A percentile compares a stretch with the other conserved stretches of the same genome.
phyloP scores from a whole-genome alignment of 2,888 invertebrate species.

The Pyrochroa serraticornis region DNA sequence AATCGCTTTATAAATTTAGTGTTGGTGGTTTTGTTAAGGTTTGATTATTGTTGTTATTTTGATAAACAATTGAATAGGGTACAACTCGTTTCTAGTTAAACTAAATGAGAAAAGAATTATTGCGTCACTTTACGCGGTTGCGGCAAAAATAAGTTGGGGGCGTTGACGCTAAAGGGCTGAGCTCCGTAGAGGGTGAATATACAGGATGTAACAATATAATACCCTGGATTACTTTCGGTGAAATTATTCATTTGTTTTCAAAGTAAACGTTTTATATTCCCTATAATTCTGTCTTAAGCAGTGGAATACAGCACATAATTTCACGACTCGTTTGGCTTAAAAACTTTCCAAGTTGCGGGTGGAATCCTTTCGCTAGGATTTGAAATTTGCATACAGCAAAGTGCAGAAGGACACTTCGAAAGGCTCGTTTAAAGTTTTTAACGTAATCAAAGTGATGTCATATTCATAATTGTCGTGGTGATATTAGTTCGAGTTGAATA shows the following conservation, averaged over 20 bases:
- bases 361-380: conserved; percentile 23
- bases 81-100: too few species aligned
- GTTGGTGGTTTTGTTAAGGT: too few species aligned
- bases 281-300: conserved; percentile 38
- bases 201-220: conserved; percentile 16
- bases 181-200: conserved; percentile 1
- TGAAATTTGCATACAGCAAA: conserved; percentile 29
- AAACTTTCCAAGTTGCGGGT: conserved; percentile 28
- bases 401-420: conserved; percentile 5
- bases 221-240: conserved; percentile 11
- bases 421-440: conserved; percentile 5
- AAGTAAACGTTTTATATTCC: conserved; percentile 29
- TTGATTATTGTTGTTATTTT: too few species aligned
- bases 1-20: too few species aligned
- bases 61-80: too few species aligned
- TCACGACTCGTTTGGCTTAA: conserved; percentile 31
- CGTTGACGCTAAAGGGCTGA: too few species aligned
- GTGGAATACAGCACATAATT: conserved; percentile 32
- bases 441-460: neutral
- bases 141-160: too few species aligned
- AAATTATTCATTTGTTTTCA: conserved; percentile 31
- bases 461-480: conserved; percentile 1
- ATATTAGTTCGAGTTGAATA: conserved; percentile 20
- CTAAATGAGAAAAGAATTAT: too few species aligned
- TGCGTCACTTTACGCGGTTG: too few species aligned